Conservation (phyloP, 2,113 vertebrate genomes). For the Tapirus terrestris region DNA sequence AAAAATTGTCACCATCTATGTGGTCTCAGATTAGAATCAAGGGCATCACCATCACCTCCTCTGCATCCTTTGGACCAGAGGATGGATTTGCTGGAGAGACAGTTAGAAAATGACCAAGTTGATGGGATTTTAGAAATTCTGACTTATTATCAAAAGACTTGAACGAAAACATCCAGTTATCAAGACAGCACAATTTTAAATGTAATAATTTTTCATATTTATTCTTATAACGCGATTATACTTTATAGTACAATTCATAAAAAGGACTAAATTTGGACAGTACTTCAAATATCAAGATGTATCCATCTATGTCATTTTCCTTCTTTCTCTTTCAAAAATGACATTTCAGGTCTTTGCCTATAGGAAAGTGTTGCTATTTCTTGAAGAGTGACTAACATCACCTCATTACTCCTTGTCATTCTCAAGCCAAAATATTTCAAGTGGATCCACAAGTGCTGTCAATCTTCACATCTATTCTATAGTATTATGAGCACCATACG, state of each 20-base stretch:
- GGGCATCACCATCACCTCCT: neutral
- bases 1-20: neutral
- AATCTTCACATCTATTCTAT: neutral
- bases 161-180: neutral
- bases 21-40: neutral
- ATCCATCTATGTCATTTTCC: neutral
- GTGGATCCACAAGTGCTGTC: neutral
- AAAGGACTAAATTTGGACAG: neutral
- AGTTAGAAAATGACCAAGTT: neutral
- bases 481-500: neutral
- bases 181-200: neutral
- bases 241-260: neutral
- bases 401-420: neutral
- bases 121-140: neutral
- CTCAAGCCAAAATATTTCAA: neutral
- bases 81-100: neutral
- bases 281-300: neutral
- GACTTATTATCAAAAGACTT: neutral
- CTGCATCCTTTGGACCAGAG: neutral
- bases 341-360: neutral
- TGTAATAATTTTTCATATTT: neutral
- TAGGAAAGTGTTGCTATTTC: neutral
- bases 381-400: neutral
- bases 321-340: neutral
- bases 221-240: neutral